phyloP scores from a whole-genome alignment of 2,113 vertebrate species.

The Lamprologus sp. region DNA sequence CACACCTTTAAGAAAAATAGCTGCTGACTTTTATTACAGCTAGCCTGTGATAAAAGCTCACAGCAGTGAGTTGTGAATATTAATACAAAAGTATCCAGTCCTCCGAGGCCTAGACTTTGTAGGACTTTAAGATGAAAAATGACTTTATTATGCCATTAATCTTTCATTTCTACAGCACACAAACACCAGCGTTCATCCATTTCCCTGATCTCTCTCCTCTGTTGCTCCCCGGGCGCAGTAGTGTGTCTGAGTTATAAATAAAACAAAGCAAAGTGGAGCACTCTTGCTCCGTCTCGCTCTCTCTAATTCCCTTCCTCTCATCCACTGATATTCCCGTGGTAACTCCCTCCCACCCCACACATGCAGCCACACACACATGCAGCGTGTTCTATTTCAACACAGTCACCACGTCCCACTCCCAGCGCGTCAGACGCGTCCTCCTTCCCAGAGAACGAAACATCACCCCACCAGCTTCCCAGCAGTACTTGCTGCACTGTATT shows the following conservation, averaged over 20 bases:
- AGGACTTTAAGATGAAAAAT: not conserved
- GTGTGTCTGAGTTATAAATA: conserved; percentile 58
- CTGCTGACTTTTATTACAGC: not conserved
- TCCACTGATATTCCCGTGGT: conserved; percentile 12
- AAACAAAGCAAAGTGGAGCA: conserved; percentile 57
- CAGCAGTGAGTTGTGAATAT: not conserved
- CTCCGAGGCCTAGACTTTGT: not conserved
- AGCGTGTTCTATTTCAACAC: conserved; percentile 51
- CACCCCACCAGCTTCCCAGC: conserved; percentile 36
- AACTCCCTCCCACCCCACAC: not conserved
- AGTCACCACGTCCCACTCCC: conserved; percentile 38
- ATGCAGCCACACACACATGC: not conserved
- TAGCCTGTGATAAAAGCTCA: not conserved
- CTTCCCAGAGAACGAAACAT: conserved; percentile 52
- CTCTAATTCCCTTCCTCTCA: conserved; percentile 21
- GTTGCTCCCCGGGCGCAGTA: not conserved
- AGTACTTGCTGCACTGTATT: conserved; percentile 9
- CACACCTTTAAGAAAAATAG: not conserved
- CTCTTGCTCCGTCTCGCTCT: conserved; percentile 17
- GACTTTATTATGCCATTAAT: conserved; percentile 1
- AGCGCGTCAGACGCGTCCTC: conserved; percentile 16
- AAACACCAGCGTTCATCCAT: not conserved
- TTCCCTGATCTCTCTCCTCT: not conserved
- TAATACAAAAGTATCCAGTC: not conserved
- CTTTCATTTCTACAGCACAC: not conserved